Evolutionary conservation across 2,113 vertebrate genomes (phyloP).

Genomic region (Garra rufa): DNA sequence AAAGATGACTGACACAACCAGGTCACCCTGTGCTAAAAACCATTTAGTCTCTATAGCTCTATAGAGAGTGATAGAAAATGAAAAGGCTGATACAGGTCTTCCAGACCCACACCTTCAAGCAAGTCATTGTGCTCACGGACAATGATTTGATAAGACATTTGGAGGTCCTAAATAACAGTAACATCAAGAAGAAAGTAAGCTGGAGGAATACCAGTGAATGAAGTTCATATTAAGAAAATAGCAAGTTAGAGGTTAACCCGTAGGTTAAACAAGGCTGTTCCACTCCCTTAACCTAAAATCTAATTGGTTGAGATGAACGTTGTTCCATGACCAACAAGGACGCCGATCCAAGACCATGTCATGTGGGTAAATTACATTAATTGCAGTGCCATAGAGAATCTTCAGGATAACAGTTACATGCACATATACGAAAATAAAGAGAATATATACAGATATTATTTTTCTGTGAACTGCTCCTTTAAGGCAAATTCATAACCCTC

Average conservation of each 20-base stretch:
- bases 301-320: not conserved
- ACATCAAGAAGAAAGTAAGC: not conserved
- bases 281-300: not conserved
- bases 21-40: not conserved
- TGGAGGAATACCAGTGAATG: not conserved
- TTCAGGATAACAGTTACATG: not conserved
- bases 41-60: not conserved
- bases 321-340: not conserved
- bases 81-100: not conserved
- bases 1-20: conserved; percentile 16
- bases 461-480: not conserved
- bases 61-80: not conserved
- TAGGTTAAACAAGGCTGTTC: not conserved
- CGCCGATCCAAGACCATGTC: not conserved
- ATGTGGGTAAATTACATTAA: not conserved
- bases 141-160: not conserved
- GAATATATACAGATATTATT: not conserved
- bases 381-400: not conserved
- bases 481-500: not conserved
- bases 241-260: not conserved
- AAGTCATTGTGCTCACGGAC: not conserved
- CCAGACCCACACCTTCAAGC: not conserved
- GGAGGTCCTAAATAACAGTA: not conserved
- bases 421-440: not conserved
- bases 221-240: not conserved